These are phyloP conservation scores for Bos javanicus DNA, from an alignment of 2,113 vertebrate genomes.

Conservation along the genomic window DNA sequence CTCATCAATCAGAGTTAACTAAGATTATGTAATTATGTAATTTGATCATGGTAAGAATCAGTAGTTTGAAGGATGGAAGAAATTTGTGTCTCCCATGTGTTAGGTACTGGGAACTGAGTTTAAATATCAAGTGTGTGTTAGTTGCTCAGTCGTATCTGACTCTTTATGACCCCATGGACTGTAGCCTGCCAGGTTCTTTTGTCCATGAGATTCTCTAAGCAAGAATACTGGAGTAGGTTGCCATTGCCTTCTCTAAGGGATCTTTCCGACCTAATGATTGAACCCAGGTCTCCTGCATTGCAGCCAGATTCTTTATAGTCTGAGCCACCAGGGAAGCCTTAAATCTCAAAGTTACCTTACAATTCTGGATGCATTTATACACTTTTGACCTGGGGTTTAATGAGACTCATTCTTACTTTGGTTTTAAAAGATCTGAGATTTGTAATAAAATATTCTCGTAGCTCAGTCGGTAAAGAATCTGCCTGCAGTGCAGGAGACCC, in stretches of 20 bases:
- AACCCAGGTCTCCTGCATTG: neutral
- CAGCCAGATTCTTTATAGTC: neutral
- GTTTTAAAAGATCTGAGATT: conserved; percentile 40
- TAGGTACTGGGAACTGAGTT: neutral
- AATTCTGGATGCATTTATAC: neutral
- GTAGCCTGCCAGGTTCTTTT: neutral
- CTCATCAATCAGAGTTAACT: neutral
- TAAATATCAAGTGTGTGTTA: neutral
- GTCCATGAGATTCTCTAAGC: neutral
- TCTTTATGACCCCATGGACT: neutral
- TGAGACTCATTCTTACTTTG: neutral
- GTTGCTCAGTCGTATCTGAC: neutral
- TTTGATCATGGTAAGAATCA: neutral
- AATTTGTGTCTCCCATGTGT: neutral
- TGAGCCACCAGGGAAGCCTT: neutral
- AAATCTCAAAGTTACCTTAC: neutral
- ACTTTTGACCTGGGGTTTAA: neutral
- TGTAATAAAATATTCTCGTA: neutral
- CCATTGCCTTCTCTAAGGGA: neutral
- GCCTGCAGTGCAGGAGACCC: neutral
- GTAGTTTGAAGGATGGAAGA: neutral
- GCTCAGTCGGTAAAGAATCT: neutral
- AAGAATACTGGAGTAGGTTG: neutral
- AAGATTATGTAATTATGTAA: neutral
- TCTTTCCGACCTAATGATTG: neutral